Evolutionary conservation across 2,797 vertebrate species (phyloP).

Genomic region (Merluccius polli): DNA sequence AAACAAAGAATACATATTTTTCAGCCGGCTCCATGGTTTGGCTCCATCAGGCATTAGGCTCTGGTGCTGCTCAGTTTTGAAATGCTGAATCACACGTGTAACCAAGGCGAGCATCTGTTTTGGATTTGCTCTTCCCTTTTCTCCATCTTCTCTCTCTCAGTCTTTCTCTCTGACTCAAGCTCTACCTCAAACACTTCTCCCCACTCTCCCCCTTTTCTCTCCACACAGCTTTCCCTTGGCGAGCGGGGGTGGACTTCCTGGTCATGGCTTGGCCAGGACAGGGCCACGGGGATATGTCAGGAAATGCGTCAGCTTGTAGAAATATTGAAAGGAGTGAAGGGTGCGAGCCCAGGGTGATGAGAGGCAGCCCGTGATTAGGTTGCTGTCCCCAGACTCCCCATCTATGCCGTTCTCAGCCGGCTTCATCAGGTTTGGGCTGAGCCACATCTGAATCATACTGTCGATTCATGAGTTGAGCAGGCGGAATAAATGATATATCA

Average conservation of each 20-base stretch:
- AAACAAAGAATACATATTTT: not conserved
- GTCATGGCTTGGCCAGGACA: constrained; percentile 44
- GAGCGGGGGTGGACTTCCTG: constrained; percentile 58
- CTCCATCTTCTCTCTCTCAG: constrained; percentile 30
- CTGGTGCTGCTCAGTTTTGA: constrained; percentile 31
- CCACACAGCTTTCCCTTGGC: constrained; percentile 48
- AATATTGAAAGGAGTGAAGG: constrained; percentile 60
- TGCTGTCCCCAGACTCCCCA: constrained; percentile 12
- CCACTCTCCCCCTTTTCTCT: constrained; percentile 45
- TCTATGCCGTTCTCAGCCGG: constrained; percentile 24
- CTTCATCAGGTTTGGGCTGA: constrained; percentile 14
- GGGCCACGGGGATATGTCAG: constrained; percentile 59
- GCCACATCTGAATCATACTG: constrained; percentile 24
- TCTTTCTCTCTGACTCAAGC: constrained; percentile 1
- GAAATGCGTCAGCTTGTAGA: constrained; percentile 62
- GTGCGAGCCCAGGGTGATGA: constrained; percentile 25
- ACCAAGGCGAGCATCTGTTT: constrained; percentile 62
- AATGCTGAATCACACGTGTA: constrained; percentile 66
- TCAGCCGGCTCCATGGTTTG: not conserved
- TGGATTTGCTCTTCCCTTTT: constrained; percentile 54
- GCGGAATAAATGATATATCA: not conserved
- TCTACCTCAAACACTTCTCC: constrained; percentile 8
- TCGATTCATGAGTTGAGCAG: not conserved
- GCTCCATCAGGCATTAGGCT: constrained; percentile 20
- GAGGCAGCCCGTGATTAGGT: constrained; percentile 28